Percentiles rank a stretch among this genome's conserved stretches.
phyloP scores from a whole-genome alignment of 1,140 invertebrate species.

The Hirudo medicinalis region DNA sequence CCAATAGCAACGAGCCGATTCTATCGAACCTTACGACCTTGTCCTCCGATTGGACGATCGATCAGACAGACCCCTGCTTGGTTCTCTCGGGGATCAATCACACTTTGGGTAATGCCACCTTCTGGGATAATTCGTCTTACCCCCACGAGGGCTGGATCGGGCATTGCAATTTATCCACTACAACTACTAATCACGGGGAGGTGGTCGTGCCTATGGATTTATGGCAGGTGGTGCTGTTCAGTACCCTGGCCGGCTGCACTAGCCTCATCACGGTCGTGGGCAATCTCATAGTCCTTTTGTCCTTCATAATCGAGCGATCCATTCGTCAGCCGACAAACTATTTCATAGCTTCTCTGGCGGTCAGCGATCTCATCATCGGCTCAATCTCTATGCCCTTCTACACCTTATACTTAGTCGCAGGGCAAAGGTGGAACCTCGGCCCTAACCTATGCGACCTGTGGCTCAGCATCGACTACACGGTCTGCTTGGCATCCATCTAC shows the following conservation, averaged over 20 bases:
- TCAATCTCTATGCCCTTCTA: slow-evolving; percentile 75
- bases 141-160: not conserved
- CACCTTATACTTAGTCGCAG: slow-evolving; percentile 77
- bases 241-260: slow-evolving; percentile 17
- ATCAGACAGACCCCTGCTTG: too few species aligned
- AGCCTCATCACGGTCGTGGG: slow-evolving; percentile 44
- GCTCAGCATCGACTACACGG: slow-evolving; percentile 97
- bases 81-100: too few species aligned
- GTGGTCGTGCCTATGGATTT: slow-evolving; percentile 1
- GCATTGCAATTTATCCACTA: not conserved
- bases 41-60: too few species aligned
- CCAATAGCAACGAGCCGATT: not conserved
- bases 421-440: slow-evolving; percentile 91
- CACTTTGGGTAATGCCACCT: too few species aligned
- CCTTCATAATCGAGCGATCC: slow-evolving; percentile 88
- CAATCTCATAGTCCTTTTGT: slow-evolving; percentile 86
- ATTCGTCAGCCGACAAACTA: slow-evolving; percentile 98
- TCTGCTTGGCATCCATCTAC: slow-evolving; percentile 96
- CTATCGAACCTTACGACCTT: too few species aligned
- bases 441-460: slow-evolving; percentile 91
- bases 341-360: slow-evolving; percentile 93
- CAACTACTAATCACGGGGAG: not conserved
- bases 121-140: too few species aligned
- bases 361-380: slow-evolving; percentile 95
- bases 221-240: slow-evolving; percentile 21